Evolutionary conservation across 2,797 vertebrate species (phyloP).

Genomic region (Liparis tanakae): DNA sequence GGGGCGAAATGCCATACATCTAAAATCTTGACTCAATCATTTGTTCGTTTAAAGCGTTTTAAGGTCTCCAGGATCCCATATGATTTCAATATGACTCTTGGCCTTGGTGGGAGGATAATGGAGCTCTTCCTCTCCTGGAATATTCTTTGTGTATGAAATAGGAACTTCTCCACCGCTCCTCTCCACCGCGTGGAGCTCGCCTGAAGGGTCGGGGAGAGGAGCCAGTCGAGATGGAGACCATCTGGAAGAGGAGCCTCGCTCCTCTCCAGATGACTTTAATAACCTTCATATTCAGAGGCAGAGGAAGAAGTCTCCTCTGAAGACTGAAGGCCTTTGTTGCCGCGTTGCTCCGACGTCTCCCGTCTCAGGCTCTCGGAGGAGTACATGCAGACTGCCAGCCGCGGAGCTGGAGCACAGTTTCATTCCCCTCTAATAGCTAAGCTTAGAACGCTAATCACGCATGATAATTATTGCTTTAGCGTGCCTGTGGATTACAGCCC

Average conservation of each 20-base stretch:
- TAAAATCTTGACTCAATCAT: not conserved
- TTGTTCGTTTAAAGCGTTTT: not conserved
- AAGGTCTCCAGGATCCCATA: not conserved
- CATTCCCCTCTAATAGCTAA: constrained; percentile 71
- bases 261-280: constrained; percentile 59
- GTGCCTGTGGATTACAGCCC: constrained; percentile 70
- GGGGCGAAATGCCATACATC: not conserved
- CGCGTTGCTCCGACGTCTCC: constrained; percentile 1
- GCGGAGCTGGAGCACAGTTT: constrained; percentile 70
- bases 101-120: not conserved
- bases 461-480: constrained; percentile 74
- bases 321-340: constrained; percentile 14
- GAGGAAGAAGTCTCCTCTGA: constrained; percentile 35
- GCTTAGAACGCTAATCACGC: constrained; percentile 71
- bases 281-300: constrained; percentile 43
- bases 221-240: constrained; percentile 40
- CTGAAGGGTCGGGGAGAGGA: constrained; percentile 34
- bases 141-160: not conserved
- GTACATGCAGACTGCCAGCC: constrained; percentile 40
- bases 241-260: constrained; percentile 46
- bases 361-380: constrained; percentile 36
- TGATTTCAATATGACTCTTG: not conserved
- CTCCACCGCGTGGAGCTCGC: constrained; percentile 9
- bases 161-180: not conserved
- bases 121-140: constrained; percentile 5